phyloP scores from a whole-genome alignment of 1,140 invertebrate species.

The Drosophila pallidifrons region DNA sequence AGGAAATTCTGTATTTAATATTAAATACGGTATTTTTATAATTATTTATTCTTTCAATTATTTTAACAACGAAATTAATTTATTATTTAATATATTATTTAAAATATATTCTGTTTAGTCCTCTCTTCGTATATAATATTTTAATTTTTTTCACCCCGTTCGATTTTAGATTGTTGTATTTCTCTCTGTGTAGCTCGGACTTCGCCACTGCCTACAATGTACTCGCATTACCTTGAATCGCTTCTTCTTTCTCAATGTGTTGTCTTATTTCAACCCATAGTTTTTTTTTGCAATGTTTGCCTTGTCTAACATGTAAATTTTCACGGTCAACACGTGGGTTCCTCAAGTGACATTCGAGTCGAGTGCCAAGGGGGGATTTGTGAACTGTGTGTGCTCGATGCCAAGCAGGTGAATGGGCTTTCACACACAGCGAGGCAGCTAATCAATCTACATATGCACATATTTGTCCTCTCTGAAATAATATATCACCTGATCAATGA shows the following conservation, averaged over 20 bases:
- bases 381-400: slow-evolving; percentile 17
- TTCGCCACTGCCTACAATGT: slow-evolving; percentile 6
- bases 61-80: too few species aligned
- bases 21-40: too few species aligned
- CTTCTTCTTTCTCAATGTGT: slow-evolving; percentile 16
- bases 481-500: slow-evolving; percentile 2
- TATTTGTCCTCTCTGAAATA: slow-evolving; percentile 3
- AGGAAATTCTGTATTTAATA: too few species aligned
- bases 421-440: neutral
- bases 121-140: too few species aligned
- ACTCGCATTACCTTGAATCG: slow-evolving; percentile 32
- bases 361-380: slow-evolving; percentile 1
- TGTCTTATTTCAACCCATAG: neutral
- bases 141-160: too few species aligned
- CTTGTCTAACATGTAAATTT: slow-evolving; percentile 49
- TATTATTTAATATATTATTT: too few species aligned
- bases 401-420: slow-evolving; percentile 42
- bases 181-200: neutral
- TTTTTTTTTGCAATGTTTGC: slow-evolving; percentile 41
- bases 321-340: slow-evolving; percentile 60
- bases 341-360: slow-evolving; percentile 39
- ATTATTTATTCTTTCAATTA: too few species aligned
- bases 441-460: slow-evolving; percentile 35
- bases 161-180: too few species aligned
- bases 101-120: too few species aligned